Conservation (phyloP, 2,797 vertebrate species). For the Neosalanx taihuensis region DNA sequence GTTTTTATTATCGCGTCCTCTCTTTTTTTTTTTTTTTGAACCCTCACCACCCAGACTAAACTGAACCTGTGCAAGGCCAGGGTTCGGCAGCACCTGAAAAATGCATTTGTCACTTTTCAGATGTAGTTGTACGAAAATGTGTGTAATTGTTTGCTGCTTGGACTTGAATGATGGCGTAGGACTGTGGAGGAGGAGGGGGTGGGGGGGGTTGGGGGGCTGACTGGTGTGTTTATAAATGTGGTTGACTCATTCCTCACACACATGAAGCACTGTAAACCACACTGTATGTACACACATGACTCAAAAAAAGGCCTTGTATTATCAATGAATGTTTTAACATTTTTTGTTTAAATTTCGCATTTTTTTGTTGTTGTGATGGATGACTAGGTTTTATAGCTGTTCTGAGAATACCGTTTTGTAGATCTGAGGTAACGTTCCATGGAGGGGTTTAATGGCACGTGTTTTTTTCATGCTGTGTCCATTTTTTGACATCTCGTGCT, state of each 20-base stretch:
- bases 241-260: constrained; percentile 43
- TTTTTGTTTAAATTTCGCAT: constrained; percentile 50
- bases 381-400: constrained; percentile 54
- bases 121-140: constrained; percentile 40
- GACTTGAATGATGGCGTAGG: constrained; percentile 27
- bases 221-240: not conserved
- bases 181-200: constrained; percentile 9
- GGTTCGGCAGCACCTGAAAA: constrained; percentile 41
- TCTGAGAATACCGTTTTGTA: constrained; percentile 65
- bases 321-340: constrained; percentile 71
- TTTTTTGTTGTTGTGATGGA: constrained; percentile 40
- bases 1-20: constrained; percentile 33
- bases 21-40: constrained; percentile 12
- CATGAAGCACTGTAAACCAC: constrained; percentile 63
- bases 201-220: constrained; percentile 4
- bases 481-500: constrained; percentile 14
- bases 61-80: constrained; percentile 34
- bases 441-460: constrained; percentile 43
- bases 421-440: constrained; percentile 53
- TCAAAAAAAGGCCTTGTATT: constrained; percentile 68
- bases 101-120: constrained; percentile 41
- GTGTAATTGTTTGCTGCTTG: constrained; percentile 25
- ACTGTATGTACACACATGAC: constrained; percentile 60
- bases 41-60: constrained; percentile 27
- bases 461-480: constrained; percentile 20